phyloP scores from a whole-genome alignment of 2,113 vertebrate genomes.

The Rostratula benghalensis region DNA sequence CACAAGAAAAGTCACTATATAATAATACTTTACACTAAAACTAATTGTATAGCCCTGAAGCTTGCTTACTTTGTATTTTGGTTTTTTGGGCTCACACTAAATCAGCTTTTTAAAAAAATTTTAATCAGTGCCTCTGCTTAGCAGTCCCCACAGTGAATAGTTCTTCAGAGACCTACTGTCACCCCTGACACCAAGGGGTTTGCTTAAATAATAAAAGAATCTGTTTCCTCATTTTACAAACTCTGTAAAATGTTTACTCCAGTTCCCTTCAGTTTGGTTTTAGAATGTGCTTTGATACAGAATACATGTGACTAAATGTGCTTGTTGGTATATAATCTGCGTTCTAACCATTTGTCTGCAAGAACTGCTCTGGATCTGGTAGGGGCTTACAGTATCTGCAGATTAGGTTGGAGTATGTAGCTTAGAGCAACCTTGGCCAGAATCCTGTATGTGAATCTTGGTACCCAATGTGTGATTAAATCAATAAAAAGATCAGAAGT shows the following conservation, averaged over 20 bases:
- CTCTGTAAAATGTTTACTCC: not conserved
- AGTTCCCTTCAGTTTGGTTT: not conserved
- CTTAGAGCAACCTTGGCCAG: not conserved
- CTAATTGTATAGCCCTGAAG: not conserved
- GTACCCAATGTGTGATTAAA: not conserved
- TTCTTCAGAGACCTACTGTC: not conserved
- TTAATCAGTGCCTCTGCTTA: not conserved
- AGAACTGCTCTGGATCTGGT: not conserved
- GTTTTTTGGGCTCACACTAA: not conserved
- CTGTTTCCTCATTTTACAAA: not conserved
- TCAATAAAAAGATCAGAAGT: not conserved
- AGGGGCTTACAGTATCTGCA: not conserved
- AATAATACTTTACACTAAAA: not conserved
- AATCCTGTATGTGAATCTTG: not conserved
- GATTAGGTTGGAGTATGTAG: not conserved
- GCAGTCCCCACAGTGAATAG: not conserved
- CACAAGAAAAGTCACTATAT: not conserved
- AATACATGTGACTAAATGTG: not conserved
- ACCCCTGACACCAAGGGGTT: not conserved
- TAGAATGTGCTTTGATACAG: not conserved
- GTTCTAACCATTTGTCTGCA: not conserved
- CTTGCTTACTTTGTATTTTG: not conserved
- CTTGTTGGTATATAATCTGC: not conserved
- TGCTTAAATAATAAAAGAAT: not conserved
- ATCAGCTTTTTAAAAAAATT: not conserved